phyloP scores from a whole-genome alignment of 2,113 vertebrate species.

The Micronycteris hirsuta region DNA sequence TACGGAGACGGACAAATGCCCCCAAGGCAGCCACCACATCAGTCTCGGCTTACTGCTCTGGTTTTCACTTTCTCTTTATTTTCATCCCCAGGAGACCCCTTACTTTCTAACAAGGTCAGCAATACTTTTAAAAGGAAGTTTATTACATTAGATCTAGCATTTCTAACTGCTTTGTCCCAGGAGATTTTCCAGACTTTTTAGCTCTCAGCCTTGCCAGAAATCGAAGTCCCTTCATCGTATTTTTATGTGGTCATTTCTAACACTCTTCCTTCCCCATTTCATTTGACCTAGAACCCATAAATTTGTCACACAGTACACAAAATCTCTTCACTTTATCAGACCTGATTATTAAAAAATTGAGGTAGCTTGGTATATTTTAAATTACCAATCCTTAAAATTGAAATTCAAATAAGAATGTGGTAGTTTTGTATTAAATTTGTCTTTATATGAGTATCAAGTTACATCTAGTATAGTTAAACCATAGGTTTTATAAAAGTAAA shows the following conservation, averaged over 20 bases:
- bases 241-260: too few species aligned
- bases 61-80: conserved; percentile 26
- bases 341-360: background rate
- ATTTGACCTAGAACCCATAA: background rate
- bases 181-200: conserved; percentile 30
- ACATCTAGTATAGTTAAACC: background rate
- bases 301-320: background rate
- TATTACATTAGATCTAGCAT: conserved; percentile 26
- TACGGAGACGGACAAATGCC: background rate
- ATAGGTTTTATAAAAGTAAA: background rate
- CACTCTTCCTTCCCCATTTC: background rate
- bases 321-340: background rate
- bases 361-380: background rate
- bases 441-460: background rate
- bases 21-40: background rate
- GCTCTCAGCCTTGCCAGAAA: background rate
- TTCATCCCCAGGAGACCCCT: background rate
- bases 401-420: background rate
- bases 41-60: background rate
- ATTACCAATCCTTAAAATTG: background rate
- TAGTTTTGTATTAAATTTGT: background rate
- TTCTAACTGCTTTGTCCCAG: background rate
- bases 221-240: background rate
- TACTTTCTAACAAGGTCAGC: conserved; percentile 39
- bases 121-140: conserved; percentile 42